Conservation (phyloP, 2,888 invertebrate species). For the Dryobotodes eremita region DNA sequence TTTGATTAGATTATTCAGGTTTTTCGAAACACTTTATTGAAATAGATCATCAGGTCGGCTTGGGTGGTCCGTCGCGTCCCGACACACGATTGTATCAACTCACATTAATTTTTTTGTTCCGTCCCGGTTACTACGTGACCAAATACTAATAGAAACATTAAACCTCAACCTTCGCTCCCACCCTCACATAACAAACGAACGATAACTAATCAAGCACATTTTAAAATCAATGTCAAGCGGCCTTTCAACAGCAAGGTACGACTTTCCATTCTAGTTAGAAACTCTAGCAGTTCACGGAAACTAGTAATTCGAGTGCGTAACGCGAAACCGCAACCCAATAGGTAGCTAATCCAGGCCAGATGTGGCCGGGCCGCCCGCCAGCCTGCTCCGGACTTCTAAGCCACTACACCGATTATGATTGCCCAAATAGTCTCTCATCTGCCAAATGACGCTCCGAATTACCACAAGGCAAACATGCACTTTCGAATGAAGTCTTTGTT, state of each 20-base stretch:
- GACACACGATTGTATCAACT: conserved; percentile 79
- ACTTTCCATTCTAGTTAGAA: conserved; percentile 76
- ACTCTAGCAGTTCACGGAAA: conserved; percentile 77
- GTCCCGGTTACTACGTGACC: conserved; percentile 75
- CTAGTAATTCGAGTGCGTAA: conserved; percentile 81
- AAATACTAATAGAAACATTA: conserved; percentile 76
- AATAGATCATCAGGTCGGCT: conserved; percentile 74
- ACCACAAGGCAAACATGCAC: background rate
- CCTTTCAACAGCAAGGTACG: conserved; percentile 59
- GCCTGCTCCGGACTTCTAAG: conserved; percentile 86
- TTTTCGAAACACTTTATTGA: conserved; percentile 71
- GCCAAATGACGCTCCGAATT: conserved; percentile 81
- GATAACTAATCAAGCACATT: conserved; percentile 65
- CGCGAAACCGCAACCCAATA: conserved; percentile 82
- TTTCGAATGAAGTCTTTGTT: conserved; percentile 24
- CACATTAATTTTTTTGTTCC: conserved; percentile 78
- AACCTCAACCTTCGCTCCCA: conserved; percentile 49
- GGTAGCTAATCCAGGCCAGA: conserved; percentile 84
- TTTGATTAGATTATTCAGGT: conserved; percentile 74
- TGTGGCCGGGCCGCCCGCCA: conserved; percentile 74
- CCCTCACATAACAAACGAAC: conserved; percentile 45
- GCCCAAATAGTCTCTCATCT: conserved; percentile 80
- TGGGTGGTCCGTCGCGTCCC: conserved; percentile 81
- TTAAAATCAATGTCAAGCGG: conserved; percentile 74
- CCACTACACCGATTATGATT: conserved; percentile 88